Percentiles rank a stretch among this genome's conserved stretches.
phyloP scores from a whole-genome alignment of 2,113 vertebrate species.

The Hippocampus abdominalis region DNA sequence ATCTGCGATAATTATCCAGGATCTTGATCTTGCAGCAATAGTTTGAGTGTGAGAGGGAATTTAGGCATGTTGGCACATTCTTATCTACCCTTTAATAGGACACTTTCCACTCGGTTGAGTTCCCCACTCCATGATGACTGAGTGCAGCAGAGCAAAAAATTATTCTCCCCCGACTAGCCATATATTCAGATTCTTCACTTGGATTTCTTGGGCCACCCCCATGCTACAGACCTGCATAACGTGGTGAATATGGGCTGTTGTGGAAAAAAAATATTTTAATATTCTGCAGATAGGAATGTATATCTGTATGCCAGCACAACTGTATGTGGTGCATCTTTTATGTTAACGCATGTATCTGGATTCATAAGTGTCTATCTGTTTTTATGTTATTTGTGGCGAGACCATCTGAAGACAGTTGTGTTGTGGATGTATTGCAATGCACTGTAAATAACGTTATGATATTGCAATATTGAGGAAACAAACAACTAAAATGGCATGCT shows the following conservation, averaged over 20 bases:
- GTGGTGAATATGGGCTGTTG: neutral
- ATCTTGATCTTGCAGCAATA: conserved; percentile 34
- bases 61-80: conserved; percentile 32
- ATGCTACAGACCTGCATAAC: neutral
- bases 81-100: conserved; percentile 61
- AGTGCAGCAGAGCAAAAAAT: conserved; percentile 68
- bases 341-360: neutral
- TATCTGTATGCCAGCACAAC: neutral
- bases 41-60: conserved; percentile 28
- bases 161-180: conserved; percentile 51
- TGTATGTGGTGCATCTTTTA: neutral
- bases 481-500: too few relatives aligned
- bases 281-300: conserved; percentile 34
- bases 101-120: conserved; percentile 65
- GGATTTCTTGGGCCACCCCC: conserved; percentile 37
- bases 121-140: conserved; percentile 59
- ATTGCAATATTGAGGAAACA: conserved; percentile 2
- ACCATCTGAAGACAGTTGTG: neutral
- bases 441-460: conserved; percentile 21
- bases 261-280: conserved; percentile 29
- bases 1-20: conserved; percentile 30
- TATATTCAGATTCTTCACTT: conserved; percentile 63
- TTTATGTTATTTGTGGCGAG: neutral
- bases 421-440: conserved; percentile 3
- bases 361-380: neutral